These are phyloP conservation scores for Tenthredo distinguenda DNA, from an alignment of 2,888 invertebrate species.

Conservation along the genomic window DNA sequence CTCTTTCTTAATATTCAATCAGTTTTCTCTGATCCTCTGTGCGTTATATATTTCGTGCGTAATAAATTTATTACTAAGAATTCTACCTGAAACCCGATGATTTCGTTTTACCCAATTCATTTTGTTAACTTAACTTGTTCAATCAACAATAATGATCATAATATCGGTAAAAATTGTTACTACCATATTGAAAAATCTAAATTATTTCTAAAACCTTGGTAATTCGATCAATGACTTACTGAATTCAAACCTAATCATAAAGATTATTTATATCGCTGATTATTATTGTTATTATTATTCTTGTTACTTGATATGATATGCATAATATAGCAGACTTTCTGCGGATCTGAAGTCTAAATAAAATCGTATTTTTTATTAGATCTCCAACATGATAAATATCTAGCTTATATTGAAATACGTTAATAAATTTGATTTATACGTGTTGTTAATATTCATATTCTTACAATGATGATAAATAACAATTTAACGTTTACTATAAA, in stretches of 20 bases:
- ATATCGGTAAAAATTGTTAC: neutral
- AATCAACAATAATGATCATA: neutral
- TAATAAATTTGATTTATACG: neutral
- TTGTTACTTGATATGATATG: conserved; percentile 1
- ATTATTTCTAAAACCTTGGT: neutral
- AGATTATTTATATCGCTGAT: neutral
- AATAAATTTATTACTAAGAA: neutral
- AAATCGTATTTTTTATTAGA: no score
- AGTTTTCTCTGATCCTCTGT: neutral
- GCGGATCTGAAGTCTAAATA: neutral
- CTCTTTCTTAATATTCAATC: neutral
- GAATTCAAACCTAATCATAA: neutral
- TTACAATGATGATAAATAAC: neutral
- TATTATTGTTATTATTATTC: neutral
- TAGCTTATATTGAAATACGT: neutral
- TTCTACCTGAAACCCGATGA: neutral
- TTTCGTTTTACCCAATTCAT: neutral
- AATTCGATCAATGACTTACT: neutral
- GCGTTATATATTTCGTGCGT: neutral
- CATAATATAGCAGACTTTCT: neutral
- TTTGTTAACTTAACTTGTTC: neutral
- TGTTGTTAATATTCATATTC: neutral
- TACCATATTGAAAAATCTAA: neutral
- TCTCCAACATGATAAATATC: no score
- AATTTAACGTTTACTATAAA: neutral